Percentiles rank a stretch among this genome's conserved stretches.
These are phyloP conservation scores for Myanophis thanlyinensis DNA, from an alignment of 2,113 vertebrate genomes.

Conservation along the genomic window DNA sequence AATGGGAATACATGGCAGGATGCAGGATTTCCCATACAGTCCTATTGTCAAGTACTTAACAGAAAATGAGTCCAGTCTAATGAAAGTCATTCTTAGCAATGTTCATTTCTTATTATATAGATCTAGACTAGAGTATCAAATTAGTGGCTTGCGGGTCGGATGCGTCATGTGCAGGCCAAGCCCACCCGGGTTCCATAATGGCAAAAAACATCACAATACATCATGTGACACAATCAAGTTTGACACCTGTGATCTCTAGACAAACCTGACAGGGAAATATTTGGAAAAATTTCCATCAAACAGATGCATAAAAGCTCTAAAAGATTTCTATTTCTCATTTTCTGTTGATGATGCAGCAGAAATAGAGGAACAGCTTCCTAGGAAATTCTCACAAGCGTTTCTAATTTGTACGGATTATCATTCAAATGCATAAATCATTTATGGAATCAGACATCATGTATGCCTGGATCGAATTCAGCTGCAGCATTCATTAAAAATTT, in stretches of 20 bases:
- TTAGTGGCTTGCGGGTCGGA: too few relatives aligned
- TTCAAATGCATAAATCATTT: not conserved
- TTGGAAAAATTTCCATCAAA: not conserved
- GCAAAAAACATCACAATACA: too few relatives aligned
- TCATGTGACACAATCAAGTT: too few relatives aligned
- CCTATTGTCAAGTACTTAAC: slow-evolving; percentile 22
- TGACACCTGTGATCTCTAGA: not conserved
- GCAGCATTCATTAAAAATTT: slow-evolving; percentile 5
- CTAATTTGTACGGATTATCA: slow-evolving; percentile 14
- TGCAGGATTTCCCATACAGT: not conserved
- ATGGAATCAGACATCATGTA: not conserved
- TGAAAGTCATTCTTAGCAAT: slow-evolving; percentile 1
- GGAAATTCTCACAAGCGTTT: not conserved
- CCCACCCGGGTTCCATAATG: too few relatives aligned
- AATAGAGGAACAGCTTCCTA: not conserved
- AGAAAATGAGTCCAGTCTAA: slow-evolving; percentile 21
- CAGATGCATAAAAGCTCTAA: not conserved
- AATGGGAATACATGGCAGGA: not conserved
- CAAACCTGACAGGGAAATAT: not conserved
- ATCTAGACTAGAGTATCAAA: too few relatives aligned
- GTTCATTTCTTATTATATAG: slow-evolving; percentile 33
- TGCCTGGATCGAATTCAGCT: not conserved
- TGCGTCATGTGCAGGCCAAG: too few relatives aligned
- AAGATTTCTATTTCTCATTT: not conserved
- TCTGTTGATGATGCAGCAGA: not conserved